phyloP scores from a whole-genome alignment of 2,797 vertebrate species.

The Tapera naevia region DNA sequence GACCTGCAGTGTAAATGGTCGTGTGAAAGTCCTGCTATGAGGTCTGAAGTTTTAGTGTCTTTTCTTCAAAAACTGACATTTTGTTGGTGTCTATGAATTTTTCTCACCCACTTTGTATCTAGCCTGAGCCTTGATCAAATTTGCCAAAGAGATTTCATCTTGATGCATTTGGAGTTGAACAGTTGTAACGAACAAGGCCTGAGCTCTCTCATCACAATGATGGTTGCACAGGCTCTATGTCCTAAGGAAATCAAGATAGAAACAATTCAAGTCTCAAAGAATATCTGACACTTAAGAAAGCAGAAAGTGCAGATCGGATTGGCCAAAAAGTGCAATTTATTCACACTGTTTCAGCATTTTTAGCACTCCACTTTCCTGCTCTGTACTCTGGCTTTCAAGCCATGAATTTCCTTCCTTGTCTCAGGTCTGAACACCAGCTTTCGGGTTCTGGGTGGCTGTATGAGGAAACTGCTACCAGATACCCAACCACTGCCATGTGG shows the following conservation, averaged over 20 bases:
- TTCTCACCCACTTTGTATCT: neutral
- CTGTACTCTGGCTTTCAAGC: neutral
- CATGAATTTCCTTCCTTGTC: neutral
- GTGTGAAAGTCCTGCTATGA: neutral
- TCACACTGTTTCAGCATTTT: neutral
- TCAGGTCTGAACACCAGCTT: neutral
- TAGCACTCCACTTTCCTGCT: neutral
- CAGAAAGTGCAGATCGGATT: neutral
- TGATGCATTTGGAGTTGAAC: neutral
- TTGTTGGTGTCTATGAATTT: neutral
- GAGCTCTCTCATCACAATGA: neutral
- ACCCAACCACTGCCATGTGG: neutral
- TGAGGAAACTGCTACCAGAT: neutral
- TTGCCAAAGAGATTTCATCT: neutral
- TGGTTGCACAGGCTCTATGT: neutral
- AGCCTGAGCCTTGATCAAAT: neutral
- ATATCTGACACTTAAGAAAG: neutral
- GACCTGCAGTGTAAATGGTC: neutral
- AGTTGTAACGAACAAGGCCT: neutral
- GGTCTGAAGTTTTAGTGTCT: neutral
- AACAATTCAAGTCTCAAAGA: neutral
- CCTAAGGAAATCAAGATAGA: neutral
- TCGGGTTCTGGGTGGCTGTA: neutral
- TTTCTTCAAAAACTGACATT: neutral
- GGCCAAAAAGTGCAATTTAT: rapidly evolving